phyloP scores from a whole-genome alignment of 2,888 invertebrate genomes.

The Synergus gifuensis region DNA sequence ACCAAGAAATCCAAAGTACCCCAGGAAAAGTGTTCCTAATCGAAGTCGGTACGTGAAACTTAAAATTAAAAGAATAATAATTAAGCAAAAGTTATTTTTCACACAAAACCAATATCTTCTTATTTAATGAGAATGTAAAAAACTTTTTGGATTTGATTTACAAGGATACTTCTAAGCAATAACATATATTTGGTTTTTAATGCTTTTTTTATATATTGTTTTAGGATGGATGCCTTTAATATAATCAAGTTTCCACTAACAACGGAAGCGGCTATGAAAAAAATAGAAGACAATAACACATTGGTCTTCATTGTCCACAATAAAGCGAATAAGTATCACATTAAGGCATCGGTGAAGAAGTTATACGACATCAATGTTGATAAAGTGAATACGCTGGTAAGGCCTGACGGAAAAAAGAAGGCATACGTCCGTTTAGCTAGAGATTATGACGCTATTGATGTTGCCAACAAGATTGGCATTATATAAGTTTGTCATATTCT shows the following conservation, averaged over 20 bases:
- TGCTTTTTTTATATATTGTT: conserved; percentile 63
- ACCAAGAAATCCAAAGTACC: conserved; percentile 95
- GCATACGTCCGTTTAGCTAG: conserved; percentile 98
- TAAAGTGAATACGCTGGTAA: conserved; percentile 98
- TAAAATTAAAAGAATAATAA: conserved; percentile 14
- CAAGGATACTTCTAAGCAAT: too few species aligned
- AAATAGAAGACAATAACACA: conserved; percentile 99
- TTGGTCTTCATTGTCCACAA: conserved; percentile 98
- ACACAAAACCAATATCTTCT: too few species aligned
- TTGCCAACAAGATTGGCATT: conserved; percentile 81
- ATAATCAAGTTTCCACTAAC: conserved; percentile 99
- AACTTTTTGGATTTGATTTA: too few species aligned
- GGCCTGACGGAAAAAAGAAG: conserved; percentile 99
- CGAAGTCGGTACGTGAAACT: conserved; percentile 86
- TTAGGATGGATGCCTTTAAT: conserved; percentile 97
- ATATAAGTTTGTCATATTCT: conserved; percentile 24
- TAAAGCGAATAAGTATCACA: conserved; percentile 97
- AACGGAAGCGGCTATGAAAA: conserved; percentile 99
- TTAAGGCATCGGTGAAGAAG: conserved; percentile 97
- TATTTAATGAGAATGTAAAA: too few species aligned
- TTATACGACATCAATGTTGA: conserved; percentile 99
- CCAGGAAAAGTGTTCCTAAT: conserved; percentile 95
- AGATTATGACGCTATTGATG: conserved; percentile 99
- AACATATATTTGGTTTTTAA: too few species aligned
- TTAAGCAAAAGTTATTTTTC: too few species aligned